Evolutionary conservation across 1,140 invertebrate species (phyloP), one percentile per base, ranked within the genome.

Genomic region (Drosophila bocqueti): DNA sequence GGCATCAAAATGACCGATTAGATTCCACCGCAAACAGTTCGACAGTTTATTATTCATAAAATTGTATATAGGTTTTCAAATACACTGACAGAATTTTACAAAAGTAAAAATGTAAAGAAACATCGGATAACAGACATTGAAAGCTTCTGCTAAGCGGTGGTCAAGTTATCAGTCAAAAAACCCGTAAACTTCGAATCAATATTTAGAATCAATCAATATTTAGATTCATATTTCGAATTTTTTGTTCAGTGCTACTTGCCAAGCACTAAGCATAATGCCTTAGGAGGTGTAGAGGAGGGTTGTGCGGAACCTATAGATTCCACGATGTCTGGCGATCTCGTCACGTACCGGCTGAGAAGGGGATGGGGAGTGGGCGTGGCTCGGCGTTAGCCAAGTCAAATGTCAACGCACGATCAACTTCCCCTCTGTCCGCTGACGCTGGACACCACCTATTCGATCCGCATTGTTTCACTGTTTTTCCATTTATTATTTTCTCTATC

Each of bases 21-120:
- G 50, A 64, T 43, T 21, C 76, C 65, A 21, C n/a, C 45, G 21
- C 45, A 42, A 38, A 16, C 52, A 10, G 52, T 57, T 57, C 21
- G 54, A 64, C 58, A 74, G 71, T 76, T 67, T 74, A 74, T 66
- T 83, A 81, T 80, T 63, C 76, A 84, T 83, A 76, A 71, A 79
- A 26, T 26, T n/a, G 0, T 40, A 57, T 57, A 57, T 24, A 26
- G 21, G 15, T 40, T 57, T 57, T n/a, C 0, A 57, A 7, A 40
- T 57, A 21, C 54, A 40, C 54, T 24, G 54, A 11, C 8, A 26
- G 21, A 57, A 40, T 40, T 55, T 10, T 40, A 10, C 1, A 11
- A 24, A 13, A 13, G 1, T 38, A 0, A 40, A 16, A 24, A 26
- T 0, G 11, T 34, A 18, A 55, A 24, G 13, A 16, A 16, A 16